Evolutionary conservation across 2,888 invertebrate genomes (phyloP), one percentile per base, ranked within the genome.

Genomic region (Habrosyne pyritoides): DNA sequence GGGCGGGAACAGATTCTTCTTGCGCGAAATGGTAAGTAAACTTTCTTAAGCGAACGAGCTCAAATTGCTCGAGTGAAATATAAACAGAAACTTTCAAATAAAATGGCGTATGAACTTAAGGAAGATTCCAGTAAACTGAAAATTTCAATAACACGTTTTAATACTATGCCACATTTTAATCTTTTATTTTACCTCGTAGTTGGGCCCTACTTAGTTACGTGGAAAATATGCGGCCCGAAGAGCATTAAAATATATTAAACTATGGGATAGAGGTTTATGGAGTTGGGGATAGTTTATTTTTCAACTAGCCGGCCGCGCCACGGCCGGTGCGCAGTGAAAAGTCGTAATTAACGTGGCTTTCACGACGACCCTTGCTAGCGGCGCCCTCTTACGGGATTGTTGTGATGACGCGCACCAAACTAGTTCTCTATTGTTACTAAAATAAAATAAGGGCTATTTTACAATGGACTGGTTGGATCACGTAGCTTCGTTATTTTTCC

Each of bases 281-380:
- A 67, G 64, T 59, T 71, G 67, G 57, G 63, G 61, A 68, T 70
- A 70, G 77, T 80, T 83, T 80, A 79, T 84, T 85, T 79, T 83
- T 73, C 68, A 79, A 77, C 79, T 75, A 72, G 18, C 8, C 64
- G 51, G 61, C 53, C n/a, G 33, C n/a, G n/a, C 57, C 61, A 64
- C 60, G 60, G 68, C 67, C 60, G 60, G 68, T 67, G 70, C 66
- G 68, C 73, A 63, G 71, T 79, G 75, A 78, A 81, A 83, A 80
- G 76, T 82, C 73, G 77, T 86, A 87, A 87, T 88, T 87, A 87
- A 84, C 81, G 80, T 79, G 80, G 80, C 80, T 82, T 83, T 83
- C 81, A 79, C 67, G 67, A 69, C 77, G 73, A 67, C 67, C 64
- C 58, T 63, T 54, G 68, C 73, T 67, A 69, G 71, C 69, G 69